Evolutionary conservation across 2,888 invertebrate species (phyloP).

Genomic region (Protula sp.): DNA sequence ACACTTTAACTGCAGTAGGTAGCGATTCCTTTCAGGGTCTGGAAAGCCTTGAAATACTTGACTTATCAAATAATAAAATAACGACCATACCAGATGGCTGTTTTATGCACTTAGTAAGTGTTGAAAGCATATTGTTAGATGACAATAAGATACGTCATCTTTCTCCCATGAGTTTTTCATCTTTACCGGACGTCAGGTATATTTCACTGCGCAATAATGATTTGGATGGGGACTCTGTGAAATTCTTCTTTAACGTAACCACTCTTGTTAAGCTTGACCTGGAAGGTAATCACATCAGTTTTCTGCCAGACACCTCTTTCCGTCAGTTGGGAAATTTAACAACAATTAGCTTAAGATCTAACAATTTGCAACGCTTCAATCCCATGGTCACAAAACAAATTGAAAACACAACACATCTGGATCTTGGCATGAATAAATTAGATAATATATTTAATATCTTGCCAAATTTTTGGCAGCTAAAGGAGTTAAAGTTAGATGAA

Average conservation of each 20-base stretch:
- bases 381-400: background rate
- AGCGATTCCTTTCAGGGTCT: background rate
- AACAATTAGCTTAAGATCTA: background rate
- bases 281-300: background rate
- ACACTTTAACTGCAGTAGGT: background rate
- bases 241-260: too few relatives aligned
- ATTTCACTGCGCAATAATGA: too few relatives aligned
- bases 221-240: too few relatives aligned
- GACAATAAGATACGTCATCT: background rate
- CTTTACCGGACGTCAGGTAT: too few relatives aligned
- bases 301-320: background rate
- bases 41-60: background rate
- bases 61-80: background rate
- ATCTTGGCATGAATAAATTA: background rate
- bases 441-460: background rate
- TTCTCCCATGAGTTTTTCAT: too few relatives aligned
- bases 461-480: background rate
- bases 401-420: background rate
- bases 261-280: background rate
- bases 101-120: background rate
- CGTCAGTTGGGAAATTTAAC: background rate
- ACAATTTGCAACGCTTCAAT: background rate
- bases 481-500: background rate
- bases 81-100: background rate
- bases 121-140: background rate